phyloP scores from a whole-genome alignment of 2,888 invertebrate species.

The Aporophyla lueneburgensis region DNA sequence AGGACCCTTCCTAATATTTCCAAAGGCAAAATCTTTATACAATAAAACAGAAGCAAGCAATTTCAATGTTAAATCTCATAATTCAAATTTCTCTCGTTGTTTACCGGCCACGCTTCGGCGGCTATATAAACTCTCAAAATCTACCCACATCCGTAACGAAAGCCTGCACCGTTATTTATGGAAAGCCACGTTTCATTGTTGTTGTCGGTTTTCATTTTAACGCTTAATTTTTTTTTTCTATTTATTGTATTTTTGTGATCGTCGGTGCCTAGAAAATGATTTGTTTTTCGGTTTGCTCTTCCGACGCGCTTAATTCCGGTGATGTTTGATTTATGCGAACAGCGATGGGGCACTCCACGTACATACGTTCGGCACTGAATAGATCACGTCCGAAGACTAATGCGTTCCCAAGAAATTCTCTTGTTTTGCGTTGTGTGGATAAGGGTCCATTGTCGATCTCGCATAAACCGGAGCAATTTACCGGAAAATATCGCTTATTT shows the following conservation, averaged over 20 bases:
- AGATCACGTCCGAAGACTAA: conserved; percentile 77
- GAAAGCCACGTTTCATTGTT: conserved; percentile 88
- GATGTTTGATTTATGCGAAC: conserved; percentile 79
- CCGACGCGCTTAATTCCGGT: conserved; percentile 81
- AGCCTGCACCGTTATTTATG: conserved; percentile 89
- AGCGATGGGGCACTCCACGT: conserved; percentile 71
- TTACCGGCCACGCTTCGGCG: conserved; percentile 83
- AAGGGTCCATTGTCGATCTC: conserved; percentile 77
- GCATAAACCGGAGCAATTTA: conserved; percentile 83
- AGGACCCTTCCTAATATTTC: conserved; percentile 76
- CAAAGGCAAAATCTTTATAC: conserved; percentile 81
- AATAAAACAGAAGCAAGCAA: conserved; percentile 83
- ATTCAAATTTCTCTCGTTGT: conserved; percentile 86
- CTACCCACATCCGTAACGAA: conserved; percentile 89
- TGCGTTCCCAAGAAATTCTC: conserved; percentile 78
- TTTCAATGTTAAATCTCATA: conserved; percentile 88
- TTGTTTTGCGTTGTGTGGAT: conserved; percentile 80
- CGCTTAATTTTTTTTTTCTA: conserved; percentile 84
- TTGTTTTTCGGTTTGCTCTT: conserved; percentile 83
- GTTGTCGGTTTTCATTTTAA: conserved; percentile 88
- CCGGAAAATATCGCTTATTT: conserved; percentile 85
- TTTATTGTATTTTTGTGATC: conserved; percentile 83
- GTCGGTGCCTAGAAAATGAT: conserved; percentile 77
- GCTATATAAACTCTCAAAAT: conserved; percentile 88
- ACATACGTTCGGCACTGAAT: conserved; percentile 66